Conservation (phyloP, 1,140 invertebrate species). For the Ceratina australensis region DNA sequence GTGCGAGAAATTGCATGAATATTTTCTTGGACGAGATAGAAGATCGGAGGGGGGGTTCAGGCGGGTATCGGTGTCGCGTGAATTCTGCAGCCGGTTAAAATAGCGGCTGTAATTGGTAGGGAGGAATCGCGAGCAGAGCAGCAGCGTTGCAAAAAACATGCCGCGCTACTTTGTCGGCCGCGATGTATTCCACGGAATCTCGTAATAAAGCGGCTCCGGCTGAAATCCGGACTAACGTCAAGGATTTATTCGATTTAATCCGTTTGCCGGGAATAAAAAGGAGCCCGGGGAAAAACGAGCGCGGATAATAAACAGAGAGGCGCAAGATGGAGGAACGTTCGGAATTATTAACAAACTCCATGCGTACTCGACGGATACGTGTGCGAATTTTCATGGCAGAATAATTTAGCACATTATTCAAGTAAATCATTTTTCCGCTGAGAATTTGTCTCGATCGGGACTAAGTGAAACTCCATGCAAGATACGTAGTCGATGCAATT, state of each 20-base stretch:
- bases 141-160: conserved; percentile 6
- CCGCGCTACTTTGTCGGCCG: conserved; percentile 19
- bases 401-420: no score
- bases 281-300: background rate
- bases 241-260: conserved; percentile 44
- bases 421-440: no score
- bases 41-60: conserved; percentile 15
- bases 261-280: conserved; percentile 20
- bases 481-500: no score
- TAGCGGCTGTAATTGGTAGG: conserved; percentile 14
- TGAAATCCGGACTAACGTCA: conserved; percentile 40
- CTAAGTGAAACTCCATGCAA: no score
- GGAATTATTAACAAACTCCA: no score
- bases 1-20: no score
- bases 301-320: background rate
- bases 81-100: conserved; percentile 23
- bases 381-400: no score
- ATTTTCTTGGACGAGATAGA: background rate
- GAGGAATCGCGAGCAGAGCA: background rate
- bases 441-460: no score
- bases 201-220: conserved; percentile 37
- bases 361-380: no score
- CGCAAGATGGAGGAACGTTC: no score
- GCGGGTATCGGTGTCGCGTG: background rate
- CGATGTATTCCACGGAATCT: conserved; percentile 41